phyloP scores from a whole-genome alignment of 2,113 vertebrate species.

The Motacilla tschutschensis region DNA sequence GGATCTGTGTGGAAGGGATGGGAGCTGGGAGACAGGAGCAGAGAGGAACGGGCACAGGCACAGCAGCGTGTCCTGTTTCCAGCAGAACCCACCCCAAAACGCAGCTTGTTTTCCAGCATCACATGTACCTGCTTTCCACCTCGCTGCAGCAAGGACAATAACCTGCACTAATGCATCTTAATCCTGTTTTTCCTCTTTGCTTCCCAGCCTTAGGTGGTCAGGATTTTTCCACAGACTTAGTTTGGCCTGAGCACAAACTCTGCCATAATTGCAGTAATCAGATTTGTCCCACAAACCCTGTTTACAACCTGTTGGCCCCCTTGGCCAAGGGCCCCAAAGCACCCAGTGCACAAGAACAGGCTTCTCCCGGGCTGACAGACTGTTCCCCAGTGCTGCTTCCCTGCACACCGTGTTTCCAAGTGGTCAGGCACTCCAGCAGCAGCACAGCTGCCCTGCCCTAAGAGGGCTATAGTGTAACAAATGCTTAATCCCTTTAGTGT shows the following conservation, averaged over 20 bases:
- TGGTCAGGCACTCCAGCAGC: not conserved
- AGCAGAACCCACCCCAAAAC: accelerated
- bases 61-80: accelerated
- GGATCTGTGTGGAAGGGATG: not conserved
- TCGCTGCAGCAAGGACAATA: not conserved
- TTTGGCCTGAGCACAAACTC: not conserved
- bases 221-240: constrained; percentile 2
- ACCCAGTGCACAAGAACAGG: not conserved
- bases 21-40: accelerated
- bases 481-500: not conserved
- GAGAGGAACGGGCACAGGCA: accelerated
- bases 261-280: constrained; percentile 43
- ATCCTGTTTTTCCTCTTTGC: constrained; percentile 48
- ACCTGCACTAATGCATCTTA: constrained; percentile 49
- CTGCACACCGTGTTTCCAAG: accelerated
- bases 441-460: not conserved
- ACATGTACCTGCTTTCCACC: constrained; percentile 29
- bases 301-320: not conserved
- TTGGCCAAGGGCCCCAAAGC: not conserved
- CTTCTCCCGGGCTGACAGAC: not conserved
- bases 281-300: constrained; percentile 19
- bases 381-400: accelerated
- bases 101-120: not conserved
- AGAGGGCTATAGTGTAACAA: accelerated
- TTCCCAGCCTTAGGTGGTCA: constrained; percentile 7